Evolutionary conservation across 2,113 vertebrate genomes (phyloP).

Genomic region (Rhegmatorhina hoffmannsi): DNA sequence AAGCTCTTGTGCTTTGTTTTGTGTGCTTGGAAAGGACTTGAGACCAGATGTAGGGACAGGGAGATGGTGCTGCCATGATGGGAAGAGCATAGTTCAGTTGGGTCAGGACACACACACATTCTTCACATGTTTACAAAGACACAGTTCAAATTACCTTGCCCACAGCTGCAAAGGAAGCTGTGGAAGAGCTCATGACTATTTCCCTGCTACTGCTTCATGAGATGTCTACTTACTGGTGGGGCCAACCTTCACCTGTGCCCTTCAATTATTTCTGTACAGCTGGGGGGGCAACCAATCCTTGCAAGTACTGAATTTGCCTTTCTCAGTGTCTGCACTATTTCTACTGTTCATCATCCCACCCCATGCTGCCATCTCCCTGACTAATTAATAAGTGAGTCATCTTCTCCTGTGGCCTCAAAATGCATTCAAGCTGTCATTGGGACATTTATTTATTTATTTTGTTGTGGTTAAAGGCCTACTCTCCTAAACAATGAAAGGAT

Average conservation of each 20-base stretch:
- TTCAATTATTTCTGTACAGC: not conserved
- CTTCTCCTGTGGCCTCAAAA: not conserved
- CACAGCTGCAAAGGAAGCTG: not conserved
- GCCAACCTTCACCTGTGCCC: not conserved
- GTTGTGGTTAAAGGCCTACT: slow-evolving; percentile 21
- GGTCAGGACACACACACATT: not conserved
- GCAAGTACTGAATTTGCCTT: rapidly evolving
- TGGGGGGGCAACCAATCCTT: not conserved
- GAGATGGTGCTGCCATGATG: not conserved
- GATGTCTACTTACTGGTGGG: rapidly evolving
- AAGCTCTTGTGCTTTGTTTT: not conserved
- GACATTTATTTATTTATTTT: slow-evolving; percentile 47
- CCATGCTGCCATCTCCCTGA: not conserved
- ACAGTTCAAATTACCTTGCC: not conserved
- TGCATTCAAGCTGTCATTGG: slow-evolving; percentile 15
- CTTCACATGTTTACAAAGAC: rapidly evolving
- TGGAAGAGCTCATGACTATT: not conserved
- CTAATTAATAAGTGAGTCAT: slow-evolving; percentile 59
- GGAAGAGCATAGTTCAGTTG: not conserved
- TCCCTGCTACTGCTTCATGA: not conserved
- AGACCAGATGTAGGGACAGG: not conserved
- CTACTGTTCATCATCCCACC: not conserved
- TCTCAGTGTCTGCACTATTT: not conserved
- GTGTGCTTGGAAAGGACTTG: not conserved
- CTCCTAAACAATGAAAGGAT: slow-evolving; percentile 44